These are phyloP conservation scores for Drosophila stalkeri DNA, from an alignment of 2,888 invertebrate genomes.

Conservation along the genomic window DNA sequence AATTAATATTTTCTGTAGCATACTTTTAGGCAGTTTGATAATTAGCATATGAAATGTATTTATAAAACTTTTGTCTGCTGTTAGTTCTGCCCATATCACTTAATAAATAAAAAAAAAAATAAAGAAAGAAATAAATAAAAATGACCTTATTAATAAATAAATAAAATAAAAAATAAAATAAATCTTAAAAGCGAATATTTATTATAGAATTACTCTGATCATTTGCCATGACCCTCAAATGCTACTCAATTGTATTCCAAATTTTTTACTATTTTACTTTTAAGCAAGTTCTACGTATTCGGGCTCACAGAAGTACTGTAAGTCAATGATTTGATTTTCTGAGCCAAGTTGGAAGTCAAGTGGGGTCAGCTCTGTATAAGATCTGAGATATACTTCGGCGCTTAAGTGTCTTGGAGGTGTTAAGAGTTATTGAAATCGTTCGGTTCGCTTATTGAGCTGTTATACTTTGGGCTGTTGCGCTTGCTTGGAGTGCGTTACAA, in stretches of 20 bases:
- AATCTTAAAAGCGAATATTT: not conserved
- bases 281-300: not conserved
- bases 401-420: constrained; percentile 73
- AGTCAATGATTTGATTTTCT: constrained; percentile 5
- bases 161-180: too few species aligned
- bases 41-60: not conserved
- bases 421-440: constrained; percentile 43
- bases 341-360: constrained; percentile 66
- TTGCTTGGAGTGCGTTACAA: constrained; percentile 61
- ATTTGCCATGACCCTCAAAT: not conserved
- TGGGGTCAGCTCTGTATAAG: constrained; percentile 73
- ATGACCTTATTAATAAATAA: too few species aligned
- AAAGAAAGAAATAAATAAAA: too few species aligned
- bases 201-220: not conserved
- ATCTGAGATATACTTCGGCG: constrained; percentile 76
- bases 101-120: too few species aligned
- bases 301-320: not conserved
- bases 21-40: constrained; percentile 12
- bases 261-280: not conserved
- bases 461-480: constrained; percentile 56
- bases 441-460: constrained; percentile 70
- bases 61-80: too few species aligned
- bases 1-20: not conserved
- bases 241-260: not conserved
- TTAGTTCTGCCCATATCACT: too few species aligned